Base-by-base conservation (phyloP, 2,113 vertebrate species). In the Saguinus imperator region DNA sequence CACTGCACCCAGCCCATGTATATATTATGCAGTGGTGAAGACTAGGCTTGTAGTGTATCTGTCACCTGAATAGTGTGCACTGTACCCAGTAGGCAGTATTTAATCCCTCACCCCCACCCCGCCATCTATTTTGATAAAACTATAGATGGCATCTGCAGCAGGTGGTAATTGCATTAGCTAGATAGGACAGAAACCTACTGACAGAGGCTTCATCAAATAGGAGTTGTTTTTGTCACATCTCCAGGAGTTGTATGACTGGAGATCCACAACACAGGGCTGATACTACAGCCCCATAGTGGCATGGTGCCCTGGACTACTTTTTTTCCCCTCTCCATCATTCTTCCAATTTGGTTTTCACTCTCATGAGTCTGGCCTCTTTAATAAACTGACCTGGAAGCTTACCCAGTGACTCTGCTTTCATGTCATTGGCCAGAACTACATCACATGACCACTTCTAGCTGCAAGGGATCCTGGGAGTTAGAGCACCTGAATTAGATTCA, bases 381-480 rank as follows among this genome's bases (percentile, higher is more conserved):
- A 58, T 12, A 14, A 64, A 21, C 21, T 58, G 29, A 18, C 45
- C 61, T 14, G 23, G 52, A 52, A n/a, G n/a, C 25, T 37, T 11
- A 35, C 8, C 25, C 23, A 40, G 13, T 52, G 82, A 58, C 55
- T 40, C 27, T 76, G 87, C 40, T 91, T 91, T 92, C 35, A 76
- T 17, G 25, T 72, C 73, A 50, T 79, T 87, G 88, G 61, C 25
- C 32, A 87, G 66, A 40, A 64, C 58, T 64, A 5, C 8, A 27
- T 92, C 94, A 76, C 92, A 32, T 72, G 91, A 89, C 80, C 75
- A 57, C 14, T 21, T 18, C 66, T 64, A 50, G 32, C 64, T 27
- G 66, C 84, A 77, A 86, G 84, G 10, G 77, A 61, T 50, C 27
- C 90, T 92, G 84, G 72, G 79, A 92, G 58, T 83, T 50, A 18